Percentiles rank a stretch among this genome's conserved stretches.
These are phyloP conservation scores for Brachionus plicatilis DNA, from an alignment of 1,140 invertebrate species.

Conservation along the genomic window DNA sequence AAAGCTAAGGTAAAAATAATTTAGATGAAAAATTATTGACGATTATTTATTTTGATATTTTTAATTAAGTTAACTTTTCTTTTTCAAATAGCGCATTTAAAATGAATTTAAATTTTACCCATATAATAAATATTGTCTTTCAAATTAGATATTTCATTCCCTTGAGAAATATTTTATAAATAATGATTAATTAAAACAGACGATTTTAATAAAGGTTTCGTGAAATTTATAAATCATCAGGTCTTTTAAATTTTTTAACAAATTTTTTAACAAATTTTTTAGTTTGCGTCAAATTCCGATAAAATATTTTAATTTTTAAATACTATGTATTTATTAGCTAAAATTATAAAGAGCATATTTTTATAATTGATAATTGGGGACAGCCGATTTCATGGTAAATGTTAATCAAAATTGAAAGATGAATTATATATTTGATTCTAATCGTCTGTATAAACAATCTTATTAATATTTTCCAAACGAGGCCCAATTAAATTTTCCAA, in stretches of 20 bases:
- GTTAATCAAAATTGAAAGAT: not conserved
- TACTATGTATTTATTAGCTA: not conserved
- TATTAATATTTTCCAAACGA: not conserved
- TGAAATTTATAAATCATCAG: not conserved
- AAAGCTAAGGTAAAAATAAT: not conserved
- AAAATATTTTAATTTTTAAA: not conserved
- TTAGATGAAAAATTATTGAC: not conserved
- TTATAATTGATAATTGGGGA: not conserved
- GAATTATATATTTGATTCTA: not conserved
- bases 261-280: not conserved
- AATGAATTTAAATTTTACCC: not conserved
- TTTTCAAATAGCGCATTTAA: not conserved
- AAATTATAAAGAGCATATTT: not conserved
- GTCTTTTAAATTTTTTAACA: not conserved
- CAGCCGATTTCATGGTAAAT: not conserved
- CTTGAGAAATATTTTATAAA: not conserved
- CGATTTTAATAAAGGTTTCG: not conserved
- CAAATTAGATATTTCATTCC: not conserved
- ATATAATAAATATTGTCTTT: not conserved
- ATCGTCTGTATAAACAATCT: not conserved
- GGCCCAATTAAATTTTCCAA: not conserved
- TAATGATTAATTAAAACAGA: not conserved
- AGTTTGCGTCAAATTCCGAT: not conserved
- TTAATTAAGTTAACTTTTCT: not conserved
- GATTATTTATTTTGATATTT: not conserved